Evolutionary conservation across 2,797 vertebrate species (phyloP), one percentile per base, ranked within the genome.

Genomic region (Thunnus albacares): DNA sequence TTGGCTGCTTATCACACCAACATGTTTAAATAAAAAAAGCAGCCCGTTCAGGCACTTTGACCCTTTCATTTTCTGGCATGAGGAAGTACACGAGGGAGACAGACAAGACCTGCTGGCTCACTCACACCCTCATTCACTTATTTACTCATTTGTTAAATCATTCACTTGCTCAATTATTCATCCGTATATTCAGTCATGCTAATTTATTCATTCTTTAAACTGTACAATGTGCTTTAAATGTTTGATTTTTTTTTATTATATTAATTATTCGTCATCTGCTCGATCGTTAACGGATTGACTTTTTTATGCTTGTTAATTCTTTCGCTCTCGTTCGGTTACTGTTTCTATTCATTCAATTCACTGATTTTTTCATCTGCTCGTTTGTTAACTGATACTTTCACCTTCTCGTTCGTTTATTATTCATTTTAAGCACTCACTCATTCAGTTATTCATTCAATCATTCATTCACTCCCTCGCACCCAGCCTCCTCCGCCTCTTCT

Each of bases 1-100:
- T 73, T 33, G 63, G 81, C 79, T 89, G 84, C 81, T 89, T 75
- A 90, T 85, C 85, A 67, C 82, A 75, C 28, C 33, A 53, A 77
- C 80, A 77, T 41, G 85, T 84, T 88, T 72, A 75, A 83, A 81
- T 83, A 77, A 79, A 61, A 38, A 17, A 73, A 58, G 63, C 45
- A 68, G 68, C 63, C 57, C 3, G 52, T 47, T 33, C 35, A 41
- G n/a, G 11, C 67, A 71, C 83, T 83, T 20, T 73, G 80, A 86
- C 77, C 67, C 62, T 55, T 77, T 74, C 49, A 26, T 75, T 84
- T 61, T 61, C 70, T 61, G 78, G 68, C 82, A 53, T 15, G 69
- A 71, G 43, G 52, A 67, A 58, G 73, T 38, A 43, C 49, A 62
- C 6, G 0, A 47, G 26, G 20, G 38, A 78, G 66, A 35, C 30